Conservation (phyloP, 2,797 vertebrate species). For the Ataeniobius toweri region DNA sequence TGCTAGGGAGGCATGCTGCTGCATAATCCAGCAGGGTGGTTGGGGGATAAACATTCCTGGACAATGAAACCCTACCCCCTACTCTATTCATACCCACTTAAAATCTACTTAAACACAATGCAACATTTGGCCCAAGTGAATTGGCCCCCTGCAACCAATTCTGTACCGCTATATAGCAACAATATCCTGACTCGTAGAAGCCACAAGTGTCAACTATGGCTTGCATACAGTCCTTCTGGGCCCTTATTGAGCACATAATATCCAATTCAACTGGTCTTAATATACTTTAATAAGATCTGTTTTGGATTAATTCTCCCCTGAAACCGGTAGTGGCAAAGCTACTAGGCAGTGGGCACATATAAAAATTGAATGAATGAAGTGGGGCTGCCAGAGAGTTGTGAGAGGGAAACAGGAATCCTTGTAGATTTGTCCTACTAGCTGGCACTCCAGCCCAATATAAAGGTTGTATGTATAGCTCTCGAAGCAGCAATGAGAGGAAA, state of each 20-base stretch:
- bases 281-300: slow-evolving; percentile 84
- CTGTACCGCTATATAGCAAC: slow-evolving; percentile 59
- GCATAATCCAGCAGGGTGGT: slow-evolving; percentile 65
- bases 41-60: slow-evolving; percentile 76
- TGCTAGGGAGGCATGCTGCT: slow-evolving; percentile 64
- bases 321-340: slow-evolving; percentile 83
- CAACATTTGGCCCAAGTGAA: slow-evolving; percentile 63
- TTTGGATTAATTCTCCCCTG: slow-evolving; percentile 84
- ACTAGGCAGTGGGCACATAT: slow-evolving; percentile 79
- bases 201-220: slow-evolving; percentile 74
- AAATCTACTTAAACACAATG: slow-evolving; percentile 71
- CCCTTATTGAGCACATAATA: slow-evolving; percentile 73
- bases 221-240: slow-evolving; percentile 77
- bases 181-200: slow-evolving; percentile 56
- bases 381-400: slow-evolving; percentile 75
- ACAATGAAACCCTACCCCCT: slow-evolving; percentile 77
- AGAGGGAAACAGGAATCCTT: slow-evolving; percentile 69
- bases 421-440: slow-evolving; percentile 80
- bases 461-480: slow-evolving; percentile 74
- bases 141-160: slow-evolving; percentile 51
- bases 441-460: slow-evolving; percentile 78
- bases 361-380: slow-evolving; percentile 81
- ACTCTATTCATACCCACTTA: slow-evolving; percentile 70
- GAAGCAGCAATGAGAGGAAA: slow-evolving; percentile 76
- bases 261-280: slow-evolving; percentile 73